These are phyloP conservation scores for Chrysolina americana DNA, from an alignment of 2,888 invertebrate genomes.

Conservation along the genomic window DNA sequence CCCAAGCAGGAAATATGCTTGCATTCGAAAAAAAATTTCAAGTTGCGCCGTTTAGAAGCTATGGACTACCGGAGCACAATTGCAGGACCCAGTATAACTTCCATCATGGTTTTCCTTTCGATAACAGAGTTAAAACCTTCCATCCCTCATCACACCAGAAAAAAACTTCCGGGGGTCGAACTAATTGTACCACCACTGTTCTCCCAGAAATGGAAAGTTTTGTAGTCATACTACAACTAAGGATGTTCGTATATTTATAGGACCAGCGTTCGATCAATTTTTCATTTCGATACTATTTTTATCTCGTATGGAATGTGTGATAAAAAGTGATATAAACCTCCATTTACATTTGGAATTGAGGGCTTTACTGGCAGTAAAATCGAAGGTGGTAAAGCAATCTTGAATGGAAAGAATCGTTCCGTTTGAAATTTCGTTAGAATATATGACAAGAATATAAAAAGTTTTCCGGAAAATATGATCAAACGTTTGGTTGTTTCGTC, in stretches of 20 bases:
- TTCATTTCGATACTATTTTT: slow-evolving; percentile 2
- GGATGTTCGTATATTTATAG: not conserved
- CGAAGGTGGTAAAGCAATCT: not conserved
- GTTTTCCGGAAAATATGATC: not conserved
- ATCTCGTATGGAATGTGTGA: not conserved
- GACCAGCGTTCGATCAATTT: not conserved
- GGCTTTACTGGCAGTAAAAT: slow-evolving; percentile 16
- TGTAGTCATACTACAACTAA: not conserved
- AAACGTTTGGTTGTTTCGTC: not conserved
- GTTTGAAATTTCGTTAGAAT: not conserved
- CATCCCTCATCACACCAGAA: too few species aligned
- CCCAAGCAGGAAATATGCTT: too few species aligned
- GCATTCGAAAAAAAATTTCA: too few species aligned
- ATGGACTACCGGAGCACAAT: too few species aligned
- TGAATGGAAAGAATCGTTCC: not conserved
- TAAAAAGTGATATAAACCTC: slow-evolving; percentile 6
- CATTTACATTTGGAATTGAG: slow-evolving; percentile 11
- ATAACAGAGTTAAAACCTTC: too few species aligned
- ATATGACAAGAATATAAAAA: slow-evolving; percentile 7
- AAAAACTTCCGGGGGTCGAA: too few species aligned
- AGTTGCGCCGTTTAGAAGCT: too few species aligned
- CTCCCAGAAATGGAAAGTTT: not conserved
- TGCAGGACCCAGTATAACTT: too few species aligned
- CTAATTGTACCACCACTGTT: not conserved
- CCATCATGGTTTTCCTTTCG: too few species aligned